Percentiles rank a stretch among this genome's conserved stretches.
Conservation (phyloP, 2,888 invertebrate species). For the Aleiodes alternator region DNA sequence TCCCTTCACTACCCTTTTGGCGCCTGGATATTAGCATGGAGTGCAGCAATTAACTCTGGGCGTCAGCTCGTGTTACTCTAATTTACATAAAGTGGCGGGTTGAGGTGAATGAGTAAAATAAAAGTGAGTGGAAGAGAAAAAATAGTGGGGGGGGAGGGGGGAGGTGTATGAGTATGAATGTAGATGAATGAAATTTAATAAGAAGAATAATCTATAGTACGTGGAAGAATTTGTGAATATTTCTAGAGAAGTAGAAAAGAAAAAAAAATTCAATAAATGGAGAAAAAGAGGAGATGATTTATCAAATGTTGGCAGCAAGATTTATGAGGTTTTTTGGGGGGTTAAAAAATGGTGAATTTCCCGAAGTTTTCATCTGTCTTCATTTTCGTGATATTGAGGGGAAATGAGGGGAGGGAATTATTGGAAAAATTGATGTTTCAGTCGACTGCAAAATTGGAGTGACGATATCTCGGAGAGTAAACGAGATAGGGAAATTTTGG, state of each 20-base stretch:
- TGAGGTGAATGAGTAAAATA: not conserved
- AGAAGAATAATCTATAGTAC: conserved; percentile 3
- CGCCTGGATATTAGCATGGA: conserved; percentile 32
- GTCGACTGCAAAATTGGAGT: too few species aligned
- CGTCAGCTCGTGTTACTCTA: conserved; percentile 35
- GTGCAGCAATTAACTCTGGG: conserved; percentile 32
- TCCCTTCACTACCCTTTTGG: conserved; percentile 30
- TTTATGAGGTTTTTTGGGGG: too few species aligned
- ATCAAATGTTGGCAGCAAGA: too few species aligned
- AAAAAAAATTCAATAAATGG: not conserved
- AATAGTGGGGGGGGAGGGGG: not conserved
- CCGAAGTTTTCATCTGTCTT: too few species aligned
- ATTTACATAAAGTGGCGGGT: conserved; percentile 29
- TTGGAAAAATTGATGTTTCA: too few species aligned
- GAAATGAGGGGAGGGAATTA: too few species aligned
- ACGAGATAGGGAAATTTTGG: too few species aligned
- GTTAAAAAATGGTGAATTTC: too few species aligned
- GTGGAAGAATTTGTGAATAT: not conserved
- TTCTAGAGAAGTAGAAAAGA: not conserved
- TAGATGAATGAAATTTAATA: conserved; percentile 32
- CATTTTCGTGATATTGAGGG: too few species aligned
- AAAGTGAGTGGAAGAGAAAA: conserved; percentile 2
- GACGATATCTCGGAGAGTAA: not conserved
- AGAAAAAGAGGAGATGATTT: too few species aligned
- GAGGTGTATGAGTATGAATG: conserved; percentile 21